Evolutionary conservation across 2,888 invertebrate genomes (phyloP).

Genomic region (Hypena proboscidalis): DNA sequence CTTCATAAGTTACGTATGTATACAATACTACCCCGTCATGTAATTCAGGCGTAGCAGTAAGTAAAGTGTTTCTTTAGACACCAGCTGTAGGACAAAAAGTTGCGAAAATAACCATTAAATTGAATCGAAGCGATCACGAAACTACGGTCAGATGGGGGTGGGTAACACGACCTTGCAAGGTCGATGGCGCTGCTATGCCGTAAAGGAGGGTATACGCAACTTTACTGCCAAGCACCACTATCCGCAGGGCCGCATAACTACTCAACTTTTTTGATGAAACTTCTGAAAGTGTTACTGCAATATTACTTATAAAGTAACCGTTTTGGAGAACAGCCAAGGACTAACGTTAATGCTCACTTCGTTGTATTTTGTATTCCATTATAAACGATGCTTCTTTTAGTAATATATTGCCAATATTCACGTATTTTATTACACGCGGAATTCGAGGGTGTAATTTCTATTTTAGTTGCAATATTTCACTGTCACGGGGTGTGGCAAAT

Average conservation of each 20-base stretch:
- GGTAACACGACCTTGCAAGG: conserved; percentile 68
- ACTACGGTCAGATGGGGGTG: conserved; percentile 43
- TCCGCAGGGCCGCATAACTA: conserved; percentile 40
- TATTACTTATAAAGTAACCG: conserved; percentile 21
- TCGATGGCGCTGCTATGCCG: conserved; percentile 56
- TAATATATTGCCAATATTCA: background rate
- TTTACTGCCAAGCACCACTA: conserved; percentile 32
- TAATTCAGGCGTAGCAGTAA: too few relatives aligned
- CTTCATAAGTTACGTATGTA: too few relatives aligned
- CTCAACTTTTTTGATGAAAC: conserved; percentile 25
- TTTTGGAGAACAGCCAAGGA: conserved; percentile 36
- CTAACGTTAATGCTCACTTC: conserved; percentile 16
- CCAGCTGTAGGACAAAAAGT: conserved; percentile 16
- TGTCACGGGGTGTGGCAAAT: conserved; percentile 33
- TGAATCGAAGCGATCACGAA: conserved; percentile 46
- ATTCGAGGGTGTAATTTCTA: too few relatives aligned
- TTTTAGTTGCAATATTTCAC: conserved; percentile 28
- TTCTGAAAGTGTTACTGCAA: conserved; percentile 29
- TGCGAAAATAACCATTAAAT: conserved; percentile 40
- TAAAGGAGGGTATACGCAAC: conserved; percentile 46
- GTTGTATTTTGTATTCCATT: background rate
- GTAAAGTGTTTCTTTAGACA: too few relatives aligned
- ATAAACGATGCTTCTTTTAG: too few relatives aligned
- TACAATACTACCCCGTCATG: too few relatives aligned
- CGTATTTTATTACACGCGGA: too few relatives aligned